These are phyloP conservation scores for Halotydeus destructor DNA, from an alignment of 1,140 invertebrate genomes.

Conservation along the genomic window DNA sequence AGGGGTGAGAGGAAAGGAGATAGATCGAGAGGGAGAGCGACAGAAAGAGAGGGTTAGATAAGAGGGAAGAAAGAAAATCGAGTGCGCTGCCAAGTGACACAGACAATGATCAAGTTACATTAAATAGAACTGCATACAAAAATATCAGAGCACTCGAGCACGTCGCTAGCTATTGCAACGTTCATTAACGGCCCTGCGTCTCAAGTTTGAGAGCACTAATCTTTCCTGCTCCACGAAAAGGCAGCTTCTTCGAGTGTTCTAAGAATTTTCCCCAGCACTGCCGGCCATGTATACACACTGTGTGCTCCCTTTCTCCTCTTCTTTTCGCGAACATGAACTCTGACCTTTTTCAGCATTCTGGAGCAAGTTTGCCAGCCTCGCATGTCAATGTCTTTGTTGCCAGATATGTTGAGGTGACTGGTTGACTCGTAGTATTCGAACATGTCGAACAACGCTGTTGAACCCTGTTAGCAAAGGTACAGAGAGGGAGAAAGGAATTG, in stretches of 20 bases:
- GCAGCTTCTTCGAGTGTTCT: no score
- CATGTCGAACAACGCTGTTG: conserved; percentile 65
- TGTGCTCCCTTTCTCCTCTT: no score
- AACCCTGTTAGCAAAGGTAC: conserved; percentile 23
- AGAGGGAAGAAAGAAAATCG: not conserved
- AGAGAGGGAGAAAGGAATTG: conserved; percentile 13
- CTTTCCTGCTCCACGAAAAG: no score
- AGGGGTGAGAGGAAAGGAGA: conserved; percentile 8
- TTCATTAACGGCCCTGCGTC: no score
- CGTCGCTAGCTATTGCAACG: no score
- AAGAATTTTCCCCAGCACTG: no score
- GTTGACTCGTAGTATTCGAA: conserved; percentile 74
- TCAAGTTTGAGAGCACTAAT: no score
- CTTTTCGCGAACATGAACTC: no score
- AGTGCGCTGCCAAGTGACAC: not conserved
- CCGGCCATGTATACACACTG: no score
- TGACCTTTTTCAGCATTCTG: conserved; percentile 52
- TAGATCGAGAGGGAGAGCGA: no score
- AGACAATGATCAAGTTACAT: not conserved
- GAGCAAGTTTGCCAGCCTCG: conserved; percentile 59
- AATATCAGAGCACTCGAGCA: no score
- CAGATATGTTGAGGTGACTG: conserved; percentile 48
- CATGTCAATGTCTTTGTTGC: conserved; percentile 43
- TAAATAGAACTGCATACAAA: no score
- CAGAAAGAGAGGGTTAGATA: not conserved